phyloP scores from a whole-genome alignment of 1,140 invertebrate species.

The Phymastichus coffea region DNA sequence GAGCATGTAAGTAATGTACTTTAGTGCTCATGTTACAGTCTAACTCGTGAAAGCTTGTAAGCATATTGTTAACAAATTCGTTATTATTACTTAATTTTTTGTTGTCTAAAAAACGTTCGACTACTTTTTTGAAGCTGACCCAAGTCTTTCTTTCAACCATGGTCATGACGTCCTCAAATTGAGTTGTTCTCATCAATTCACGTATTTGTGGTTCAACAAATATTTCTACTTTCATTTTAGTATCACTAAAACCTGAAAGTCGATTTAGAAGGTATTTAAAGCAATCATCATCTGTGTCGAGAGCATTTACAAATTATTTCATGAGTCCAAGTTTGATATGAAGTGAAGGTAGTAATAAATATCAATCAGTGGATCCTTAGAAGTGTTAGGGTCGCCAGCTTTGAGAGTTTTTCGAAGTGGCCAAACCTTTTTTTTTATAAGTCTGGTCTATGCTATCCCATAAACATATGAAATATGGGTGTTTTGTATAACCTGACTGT shows the following conservation, averaged over 20 bases:
- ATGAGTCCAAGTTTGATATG: slow-evolving; percentile 1
- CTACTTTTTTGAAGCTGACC: background rate
- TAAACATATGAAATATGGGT: too few species aligned
- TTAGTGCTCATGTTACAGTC: background rate
- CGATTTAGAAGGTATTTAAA: background rate
- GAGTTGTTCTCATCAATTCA: background rate
- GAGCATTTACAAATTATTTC: background rate
- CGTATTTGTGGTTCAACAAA: background rate
- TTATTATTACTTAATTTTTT: background rate
- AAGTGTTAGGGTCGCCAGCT: background rate
- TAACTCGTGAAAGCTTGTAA: background rate
- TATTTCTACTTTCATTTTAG: background rate
- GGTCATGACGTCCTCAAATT: background rate
- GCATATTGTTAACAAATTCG: background rate
- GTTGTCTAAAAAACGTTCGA: background rate
- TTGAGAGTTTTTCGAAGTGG: background rate
- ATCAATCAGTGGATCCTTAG: background rate
- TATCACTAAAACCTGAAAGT: too few species aligned
- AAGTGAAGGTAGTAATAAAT: slow-evolving; percentile 1
- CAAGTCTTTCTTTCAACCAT: background rate
- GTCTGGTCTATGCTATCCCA: slow-evolving; percentile 13
- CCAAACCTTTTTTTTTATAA: slow-evolving; percentile 18
- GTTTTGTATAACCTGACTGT: too few species aligned
- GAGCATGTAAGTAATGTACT: background rate
- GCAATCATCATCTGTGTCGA: background rate